A percentile compares a stretch with the other conserved stretches of the same genome.
Conservation (phyloP, 1,140 invertebrate species). For the Galendromus occidentalis region DNA sequence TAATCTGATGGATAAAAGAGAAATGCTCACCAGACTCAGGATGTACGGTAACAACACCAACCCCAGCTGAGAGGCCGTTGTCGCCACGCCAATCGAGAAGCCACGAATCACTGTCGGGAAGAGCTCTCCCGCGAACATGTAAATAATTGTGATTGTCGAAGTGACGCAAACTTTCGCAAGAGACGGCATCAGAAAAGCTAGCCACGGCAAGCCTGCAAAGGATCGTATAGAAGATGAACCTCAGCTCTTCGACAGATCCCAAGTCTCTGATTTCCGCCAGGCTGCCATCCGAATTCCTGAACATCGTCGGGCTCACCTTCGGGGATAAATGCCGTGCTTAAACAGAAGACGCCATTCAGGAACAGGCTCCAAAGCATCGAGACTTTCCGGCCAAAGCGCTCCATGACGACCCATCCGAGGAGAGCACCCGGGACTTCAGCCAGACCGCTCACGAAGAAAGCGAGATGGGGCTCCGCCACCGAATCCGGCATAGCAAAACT, state of each 20-base stretch:
- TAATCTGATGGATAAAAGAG: no score
- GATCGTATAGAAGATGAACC: no score
- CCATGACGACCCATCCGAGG: background rate
- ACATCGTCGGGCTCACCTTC: background rate
- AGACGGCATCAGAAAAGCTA: conserved; percentile 24
- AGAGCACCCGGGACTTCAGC: background rate
- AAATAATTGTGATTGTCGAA: conserved; percentile 33
- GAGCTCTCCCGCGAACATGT: conserved; percentile 35
- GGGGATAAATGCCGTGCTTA: background rate
- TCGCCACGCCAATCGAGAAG: conserved; percentile 45
- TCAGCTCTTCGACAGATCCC: no score
- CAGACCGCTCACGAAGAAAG: background rate
- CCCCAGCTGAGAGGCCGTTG: conserved; percentile 42
- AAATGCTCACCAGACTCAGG: conserved; percentile 40
- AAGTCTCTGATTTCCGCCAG: no score
- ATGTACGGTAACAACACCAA: conserved; percentile 45
- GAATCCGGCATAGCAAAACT: background rate
- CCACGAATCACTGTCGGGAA: conserved; percentile 40
- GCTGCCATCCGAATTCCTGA: no score
- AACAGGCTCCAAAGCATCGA: background rate
- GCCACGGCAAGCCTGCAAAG: conserved; percentile 21
- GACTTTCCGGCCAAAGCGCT: background rate
- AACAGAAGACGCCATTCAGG: background rate
- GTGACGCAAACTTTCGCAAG: conserved; percentile 30
- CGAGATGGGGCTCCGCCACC: background rate